A percentile compares a stretch with the other conserved stretches of the same genome.
These are phyloP conservation scores for Laspeyria flexula DNA, from an alignment of 2,888 invertebrate genomes.

Conservation along the genomic window DNA sequence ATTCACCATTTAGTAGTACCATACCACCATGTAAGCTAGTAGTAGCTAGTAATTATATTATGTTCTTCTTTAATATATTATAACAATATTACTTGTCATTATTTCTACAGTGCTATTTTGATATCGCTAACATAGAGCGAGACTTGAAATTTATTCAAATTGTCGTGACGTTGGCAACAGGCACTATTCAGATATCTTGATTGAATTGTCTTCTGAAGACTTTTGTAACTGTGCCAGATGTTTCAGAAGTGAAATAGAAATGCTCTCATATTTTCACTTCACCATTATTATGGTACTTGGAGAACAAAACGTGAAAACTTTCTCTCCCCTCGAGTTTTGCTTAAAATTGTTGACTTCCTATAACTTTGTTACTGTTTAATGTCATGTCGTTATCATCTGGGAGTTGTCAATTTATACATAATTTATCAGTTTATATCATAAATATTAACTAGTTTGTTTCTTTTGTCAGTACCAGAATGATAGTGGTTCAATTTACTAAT, in stretches of 20 bases:
- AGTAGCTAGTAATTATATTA: too few relatives aligned
- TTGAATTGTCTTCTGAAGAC: conserved; percentile 16
- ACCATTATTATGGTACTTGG: conserved; percentile 3
- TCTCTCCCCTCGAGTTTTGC: conserved; percentile 4
- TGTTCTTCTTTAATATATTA: too few relatives aligned
- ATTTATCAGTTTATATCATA: too few relatives aligned
- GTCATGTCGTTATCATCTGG: not conserved
- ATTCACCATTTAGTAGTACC: too few relatives aligned
- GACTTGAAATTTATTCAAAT: conserved; percentile 21
- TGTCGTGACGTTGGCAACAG: conserved; percentile 10
- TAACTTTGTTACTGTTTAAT: conserved; percentile 8
- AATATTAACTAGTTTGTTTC: too few relatives aligned
- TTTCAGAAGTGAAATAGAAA: conserved; percentile 11
- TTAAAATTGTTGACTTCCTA: conserved; percentile 10
- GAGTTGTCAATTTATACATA: not conserved
- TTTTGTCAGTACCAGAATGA: too few relatives aligned
- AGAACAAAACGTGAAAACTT: conserved; percentile 3
- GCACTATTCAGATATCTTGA: conserved; percentile 21
- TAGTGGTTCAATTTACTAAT: too few relatives aligned
- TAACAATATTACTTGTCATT: conserved; percentile 2
- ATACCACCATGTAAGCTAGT: too few relatives aligned
- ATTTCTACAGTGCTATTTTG: not conserved
- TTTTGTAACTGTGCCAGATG: conserved; percentile 20
- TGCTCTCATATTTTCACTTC: conserved; percentile 10
- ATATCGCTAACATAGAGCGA: not conserved